phyloP scores from a whole-genome alignment of 2,888 invertebrate species.

The Apoderus coryli region DNA sequence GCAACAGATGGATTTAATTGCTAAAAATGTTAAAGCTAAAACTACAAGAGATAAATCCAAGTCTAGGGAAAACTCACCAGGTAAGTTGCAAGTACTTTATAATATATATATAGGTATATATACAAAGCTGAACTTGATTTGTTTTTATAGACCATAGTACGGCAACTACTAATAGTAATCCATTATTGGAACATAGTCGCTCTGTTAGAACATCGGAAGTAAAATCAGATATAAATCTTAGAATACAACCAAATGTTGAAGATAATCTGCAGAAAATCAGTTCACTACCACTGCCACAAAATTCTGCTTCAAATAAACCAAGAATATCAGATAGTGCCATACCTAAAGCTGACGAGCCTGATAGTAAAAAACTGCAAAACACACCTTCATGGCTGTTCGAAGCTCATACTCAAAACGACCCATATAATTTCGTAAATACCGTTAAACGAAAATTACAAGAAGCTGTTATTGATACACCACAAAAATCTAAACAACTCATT shows the following conservation, averaged over 20 bases:
- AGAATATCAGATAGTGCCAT: not conserved
- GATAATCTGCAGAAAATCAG: slow-evolving; percentile 2
- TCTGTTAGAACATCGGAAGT: slow-evolving; percentile 11
- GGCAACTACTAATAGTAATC: no score
- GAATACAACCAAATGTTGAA: no score
- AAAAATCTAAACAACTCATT: slow-evolving; percentile 14
- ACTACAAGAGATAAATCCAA: slow-evolving; percentile 23
- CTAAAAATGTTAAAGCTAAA: slow-evolving; percentile 30
- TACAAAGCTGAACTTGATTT: no score
- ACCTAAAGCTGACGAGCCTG: slow-evolving; percentile 1
- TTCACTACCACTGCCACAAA: not conserved
- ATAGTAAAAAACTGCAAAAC: slow-evolving; percentile 10
- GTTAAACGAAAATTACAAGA: slow-evolving; percentile 40
- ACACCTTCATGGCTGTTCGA: slow-evolving; percentile 18
- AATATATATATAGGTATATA: no score
- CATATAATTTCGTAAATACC: slow-evolving; percentile 45
- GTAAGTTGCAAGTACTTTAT: no score
- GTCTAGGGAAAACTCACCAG: no score
- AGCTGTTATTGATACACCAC: slow-evolving; percentile 16
- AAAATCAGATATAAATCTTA: slow-evolving; percentile 5
- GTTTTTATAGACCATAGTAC: no score
- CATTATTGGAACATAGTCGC: slow-evolving; percentile 16
- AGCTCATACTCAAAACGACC: slow-evolving; percentile 29
- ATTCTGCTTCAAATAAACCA: slow-evolving; percentile 4
- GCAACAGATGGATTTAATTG: slow-evolving; percentile 32